Percentiles rank a stretch among this genome's conserved stretches.
Evolutionary conservation across 1,140 invertebrate genomes (phyloP).

Genomic region (Saccostrea cuccullata): DNA sequence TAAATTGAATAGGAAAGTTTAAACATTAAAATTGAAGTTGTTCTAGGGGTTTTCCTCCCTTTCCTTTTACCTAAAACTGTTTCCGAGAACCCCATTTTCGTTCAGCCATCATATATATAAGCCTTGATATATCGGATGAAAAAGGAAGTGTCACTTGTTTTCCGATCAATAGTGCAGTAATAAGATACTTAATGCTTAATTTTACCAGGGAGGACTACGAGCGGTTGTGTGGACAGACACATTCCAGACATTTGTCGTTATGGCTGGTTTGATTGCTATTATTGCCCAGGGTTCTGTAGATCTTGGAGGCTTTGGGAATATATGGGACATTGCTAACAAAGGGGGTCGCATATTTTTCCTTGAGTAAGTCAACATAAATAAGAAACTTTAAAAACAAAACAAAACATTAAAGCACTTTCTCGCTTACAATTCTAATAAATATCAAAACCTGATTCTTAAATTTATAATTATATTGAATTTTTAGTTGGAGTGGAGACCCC

Average conservation of each 20-base stretch:
- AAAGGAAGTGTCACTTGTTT: too few relatives aligned
- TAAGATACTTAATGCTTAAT: not conserved
- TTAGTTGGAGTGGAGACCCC: slow-evolving; percentile 62
- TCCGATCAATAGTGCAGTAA: too few relatives aligned
- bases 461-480: not conserved
- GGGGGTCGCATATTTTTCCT: slow-evolving; percentile 85
- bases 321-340: slow-evolving; percentile 84
- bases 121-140: too few relatives aligned
- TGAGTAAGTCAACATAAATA: slow-evolving; percentile 80
- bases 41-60: not conserved
- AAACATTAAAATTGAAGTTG: not conserved
- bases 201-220: slow-evolving; percentile 68
- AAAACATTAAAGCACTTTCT: too few relatives aligned
- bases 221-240: slow-evolving; percentile 76
- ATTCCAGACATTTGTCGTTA: slow-evolving; percentile 72
- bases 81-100: too few relatives aligned
- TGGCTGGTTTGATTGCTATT: slow-evolving; percentile 67
- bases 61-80: not conserved
- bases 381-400: too few relatives aligned
- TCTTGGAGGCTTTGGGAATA: slow-evolving; percentile 83
- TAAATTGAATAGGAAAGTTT: too few relatives aligned
- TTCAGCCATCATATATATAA: too few relatives aligned
- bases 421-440: too few relatives aligned
- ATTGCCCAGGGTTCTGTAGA: slow-evolving; percentile 82
- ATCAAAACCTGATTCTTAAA: not conserved